These are phyloP conservation scores for Drosophila carrolli DNA, from an alignment of 1,140 invertebrate species.

Conservation along the genomic window DNA sequence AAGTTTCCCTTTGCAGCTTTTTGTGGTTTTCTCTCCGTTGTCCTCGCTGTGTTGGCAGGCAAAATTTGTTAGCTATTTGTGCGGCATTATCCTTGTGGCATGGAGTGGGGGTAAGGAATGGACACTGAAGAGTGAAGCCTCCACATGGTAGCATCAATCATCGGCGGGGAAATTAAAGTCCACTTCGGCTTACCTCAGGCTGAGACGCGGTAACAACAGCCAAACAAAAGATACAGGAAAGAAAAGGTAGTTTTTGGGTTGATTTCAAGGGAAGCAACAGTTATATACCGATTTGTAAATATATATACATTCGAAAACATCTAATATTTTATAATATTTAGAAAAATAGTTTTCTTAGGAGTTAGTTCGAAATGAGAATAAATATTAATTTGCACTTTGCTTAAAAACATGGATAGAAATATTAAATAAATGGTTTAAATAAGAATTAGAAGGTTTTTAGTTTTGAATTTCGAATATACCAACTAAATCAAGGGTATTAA, in stretches of 20 bases:
- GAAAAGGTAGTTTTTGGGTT: neutral
- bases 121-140: constrained; percentile 23
- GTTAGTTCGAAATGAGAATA: too few species aligned
- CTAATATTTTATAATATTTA: too few species aligned
- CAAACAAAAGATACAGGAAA: constrained; percentile 4
- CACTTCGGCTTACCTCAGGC: constrained; percentile 41
- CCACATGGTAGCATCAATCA: constrained; percentile 49
- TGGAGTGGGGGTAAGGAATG: neutral
- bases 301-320: too few species aligned
- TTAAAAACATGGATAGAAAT: too few species aligned
- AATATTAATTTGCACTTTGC: too few species aligned
- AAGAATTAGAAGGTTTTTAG: neutral
- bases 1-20: constrained; percentile 29
- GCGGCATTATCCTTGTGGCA: constrained; percentile 45
- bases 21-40: constrained; percentile 10
- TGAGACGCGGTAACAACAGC: constrained; percentile 4
- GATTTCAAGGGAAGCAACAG: neutral
- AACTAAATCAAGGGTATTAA: neutral
- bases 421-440: neutral
- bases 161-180: constrained; percentile 46
- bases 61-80: constrained; percentile 70
- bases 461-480: too few species aligned
- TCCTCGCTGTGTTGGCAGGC: constrained; percentile 33
- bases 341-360: too few species aligned
- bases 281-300: neutral